phyloP scores from a whole-genome alignment of 2,888 invertebrate species.

The Subacronicta megacephala region DNA sequence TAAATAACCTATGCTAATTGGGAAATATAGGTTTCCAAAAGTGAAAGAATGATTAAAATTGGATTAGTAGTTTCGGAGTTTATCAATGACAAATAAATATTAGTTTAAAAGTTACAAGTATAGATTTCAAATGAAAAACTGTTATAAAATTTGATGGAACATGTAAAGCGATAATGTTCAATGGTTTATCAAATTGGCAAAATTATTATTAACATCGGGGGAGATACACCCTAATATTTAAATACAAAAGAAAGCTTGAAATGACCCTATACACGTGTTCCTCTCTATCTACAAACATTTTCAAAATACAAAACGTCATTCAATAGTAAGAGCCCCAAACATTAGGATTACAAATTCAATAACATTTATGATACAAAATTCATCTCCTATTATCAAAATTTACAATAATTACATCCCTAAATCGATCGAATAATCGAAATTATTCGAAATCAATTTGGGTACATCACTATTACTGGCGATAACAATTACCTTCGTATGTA shows the following conservation, averaged over 20 bases:
- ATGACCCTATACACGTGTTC: conserved; percentile 46
- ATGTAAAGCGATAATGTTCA: conserved; percentile 3
- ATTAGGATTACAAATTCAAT: conserved; percentile 43
- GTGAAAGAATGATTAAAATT: too few relatives aligned
- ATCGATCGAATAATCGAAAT: conserved; percentile 38
- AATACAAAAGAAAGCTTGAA: conserved; percentile 41
- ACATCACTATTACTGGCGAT: conserved; percentile 50
- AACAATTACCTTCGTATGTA: conserved; percentile 45
- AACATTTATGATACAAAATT: conserved; percentile 43
- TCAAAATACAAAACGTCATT: conserved; percentile 20
- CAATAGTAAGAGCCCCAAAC: conserved; percentile 19
- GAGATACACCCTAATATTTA: conserved; percentile 25
- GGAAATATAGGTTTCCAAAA: too few relatives aligned
- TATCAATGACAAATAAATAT: too few relatives aligned
- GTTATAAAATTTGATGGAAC: not conserved
- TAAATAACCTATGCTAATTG: too few relatives aligned
- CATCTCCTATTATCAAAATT: conserved; percentile 38
- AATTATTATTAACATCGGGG: conserved; percentile 36
- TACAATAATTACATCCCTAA: conserved; percentile 29
- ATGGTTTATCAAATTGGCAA: conserved; percentile 9
- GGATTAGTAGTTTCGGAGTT: too few relatives aligned
- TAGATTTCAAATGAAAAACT: too few relatives aligned
- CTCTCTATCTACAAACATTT: too few relatives aligned
- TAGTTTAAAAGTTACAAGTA: too few relatives aligned
- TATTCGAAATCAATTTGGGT: conserved; percentile 46